phyloP scores from a whole-genome alignment of 2,888 invertebrate genomes.

The Synanthedon myopaeformis region DNA sequence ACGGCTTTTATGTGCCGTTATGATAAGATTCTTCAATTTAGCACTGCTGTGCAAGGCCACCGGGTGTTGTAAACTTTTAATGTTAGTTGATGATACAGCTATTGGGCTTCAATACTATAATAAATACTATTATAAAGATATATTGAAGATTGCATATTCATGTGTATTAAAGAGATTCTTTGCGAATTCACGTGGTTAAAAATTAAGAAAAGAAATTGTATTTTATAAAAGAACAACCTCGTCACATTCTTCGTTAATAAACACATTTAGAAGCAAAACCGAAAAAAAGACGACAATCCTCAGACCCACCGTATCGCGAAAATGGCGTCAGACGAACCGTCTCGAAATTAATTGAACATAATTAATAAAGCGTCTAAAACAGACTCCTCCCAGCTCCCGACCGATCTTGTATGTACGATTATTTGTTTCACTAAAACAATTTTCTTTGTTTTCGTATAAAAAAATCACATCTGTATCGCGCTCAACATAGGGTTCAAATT shows the following conservation, averaged over 20 bases:
- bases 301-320: conserved; percentile 33
- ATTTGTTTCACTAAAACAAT: conserved; percentile 31
- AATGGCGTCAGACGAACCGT: conserved; percentile 32
- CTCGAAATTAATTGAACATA: conserved; percentile 65
- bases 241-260: conserved; percentile 8
- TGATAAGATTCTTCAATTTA: too few species aligned
- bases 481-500: conserved; percentile 17
- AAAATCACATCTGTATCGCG: conserved; percentile 7
- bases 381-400: conserved; percentile 57
- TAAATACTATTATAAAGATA: too few species aligned
- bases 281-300: conserved; percentile 11
- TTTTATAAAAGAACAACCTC: too few species aligned
- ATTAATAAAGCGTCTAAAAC: conserved; percentile 66
- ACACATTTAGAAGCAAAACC: conserved; percentile 16
- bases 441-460: conserved; percentile 1
- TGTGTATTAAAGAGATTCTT: too few species aligned
- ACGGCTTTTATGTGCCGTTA: too few species aligned
- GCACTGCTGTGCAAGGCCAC: too few species aligned
- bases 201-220: too few species aligned
- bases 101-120: too few species aligned
- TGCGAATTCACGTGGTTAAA: too few species aligned
- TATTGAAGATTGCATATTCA: too few species aligned
- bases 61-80: too few species aligned
- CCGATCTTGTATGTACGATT: conserved; percentile 49
- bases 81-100: too few species aligned